Evolutionary conservation across 2,888 invertebrate genomes (phyloP), one percentile per base, ranked within the genome.

Genomic region (Scaptomyza cyrtandrae): DNA sequence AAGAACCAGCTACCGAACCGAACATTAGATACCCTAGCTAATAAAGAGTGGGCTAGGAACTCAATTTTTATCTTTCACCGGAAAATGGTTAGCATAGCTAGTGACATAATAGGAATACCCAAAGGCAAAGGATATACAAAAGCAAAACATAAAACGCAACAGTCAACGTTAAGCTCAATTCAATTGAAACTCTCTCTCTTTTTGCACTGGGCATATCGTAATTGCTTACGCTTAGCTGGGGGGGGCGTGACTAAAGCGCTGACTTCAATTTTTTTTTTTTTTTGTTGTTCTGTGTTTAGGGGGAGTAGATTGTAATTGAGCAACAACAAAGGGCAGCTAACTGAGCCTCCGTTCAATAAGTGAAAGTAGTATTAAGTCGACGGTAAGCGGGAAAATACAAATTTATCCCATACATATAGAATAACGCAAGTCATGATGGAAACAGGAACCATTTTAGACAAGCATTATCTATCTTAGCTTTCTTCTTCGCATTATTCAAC

Each of bases 181-280:
- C 66, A 66, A 74, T 71, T 62, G 71, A 50, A 66, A 50, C 48
- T 50, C 56, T 41, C 2, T 39, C 37, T 41, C 14, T 39, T 6
- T 39, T 14, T 39, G 27, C 45, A 57, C 29, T 39, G 35, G 19
- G 46, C 60, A 24, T 41, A 55, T 50, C 61, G 66, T 53, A 62
- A 66, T 59, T 61, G 77, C 48, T 43, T 35, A 44, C 45, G 66
- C 37, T 53, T 19, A 41, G 52, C 16, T 39, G 19, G 48, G 41
- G 48, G 41, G 57, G 77, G 71, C 73, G 67, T 56, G 61, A 55
- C 68, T 43, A 56, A 61, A 45, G 74, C 56, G 16, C 27, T 61
- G 54, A 57, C 57, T 60, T 46, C 6, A 33, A 24, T 45, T 39
- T 46, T n/a, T 5, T 27, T 14, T 3, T 14, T 33, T 33, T 5